Base-by-base conservation (phyloP, 2,888 invertebrate genomes). In the Seira ritae region DNA sequence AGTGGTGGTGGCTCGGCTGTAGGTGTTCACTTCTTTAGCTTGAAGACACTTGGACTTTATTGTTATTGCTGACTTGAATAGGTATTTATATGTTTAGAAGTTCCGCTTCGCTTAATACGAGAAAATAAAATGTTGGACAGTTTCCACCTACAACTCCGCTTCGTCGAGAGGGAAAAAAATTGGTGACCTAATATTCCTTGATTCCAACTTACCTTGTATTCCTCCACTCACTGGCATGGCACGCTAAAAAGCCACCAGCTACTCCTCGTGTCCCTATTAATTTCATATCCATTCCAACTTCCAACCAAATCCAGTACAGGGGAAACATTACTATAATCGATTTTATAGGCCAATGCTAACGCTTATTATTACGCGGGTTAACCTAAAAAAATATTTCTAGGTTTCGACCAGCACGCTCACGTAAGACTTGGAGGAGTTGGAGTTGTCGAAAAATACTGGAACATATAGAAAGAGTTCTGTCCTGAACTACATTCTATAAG, bases 111-210 rank as follows among this genome's bases (percentile, higher is more conserved):
- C 42, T 71, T 42, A 42, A 42, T 42, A 12, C 6, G 42, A 42
- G 6, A 42, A 42, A 42, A 42, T 42, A 42, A 55, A 55, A 55
- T 55, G 55, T 55, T 55, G 3, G 55, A 12, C 17, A 55, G 15
- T 55, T 71, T 67, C 80, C 50, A 73, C 74, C 0, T 23, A 24
- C 19, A 46, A 68, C 37, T 74, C 55, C 15, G 19, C 60, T 0
- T 20, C 23, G 4, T 23, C 23, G 15, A 22, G 31, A 17, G 10
- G 37, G 55, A 55, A 73, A 73, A 55, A 73, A 73, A 73, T 73
- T 62, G 73, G 62, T 73, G 73, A 73, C 73, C 73, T 73, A 73
- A 73, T 62, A 73, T 73, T 37, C n/a, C 19, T 55, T 60, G n/a
- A 23, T n/a, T n/a, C n/a, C n/a, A n/a, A n/a, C n/a, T n/a, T n/a